Evolutionary conservation across 2,113 vertebrate species (phyloP).

Genomic region (Pyxicephalus adspersus): DNA sequence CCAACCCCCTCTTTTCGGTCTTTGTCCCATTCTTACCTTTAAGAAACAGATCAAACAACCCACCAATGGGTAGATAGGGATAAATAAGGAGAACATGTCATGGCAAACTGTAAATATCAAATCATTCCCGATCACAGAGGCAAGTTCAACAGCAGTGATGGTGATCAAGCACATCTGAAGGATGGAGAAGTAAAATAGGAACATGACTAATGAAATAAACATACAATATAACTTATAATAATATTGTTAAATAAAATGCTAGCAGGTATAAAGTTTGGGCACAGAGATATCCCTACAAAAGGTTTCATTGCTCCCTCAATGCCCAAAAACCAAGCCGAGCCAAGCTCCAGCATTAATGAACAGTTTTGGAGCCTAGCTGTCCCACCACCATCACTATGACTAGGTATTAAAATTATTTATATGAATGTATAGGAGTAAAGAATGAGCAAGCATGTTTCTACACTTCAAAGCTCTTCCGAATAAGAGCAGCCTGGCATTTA

Average conservation of each 20-base stretch:
- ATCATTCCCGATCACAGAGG: conserved; percentile 76
- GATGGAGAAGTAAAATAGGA: neutral
- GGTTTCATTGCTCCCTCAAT: too few species aligned
- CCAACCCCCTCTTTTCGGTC: too few species aligned
- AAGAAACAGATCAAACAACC: conserved; percentile 92
- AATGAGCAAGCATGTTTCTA: too few species aligned
- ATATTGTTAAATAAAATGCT: too few species aligned
- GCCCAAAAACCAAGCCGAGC: too few species aligned
- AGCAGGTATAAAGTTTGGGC: too few species aligned
- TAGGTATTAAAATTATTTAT: too few species aligned
- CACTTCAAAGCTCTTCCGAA: neutral
- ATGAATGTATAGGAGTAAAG: too few species aligned
- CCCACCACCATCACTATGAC: too few species aligned
- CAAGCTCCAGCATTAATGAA: too few species aligned
- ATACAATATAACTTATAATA: neutral
- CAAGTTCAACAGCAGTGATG: conserved; percentile 73
- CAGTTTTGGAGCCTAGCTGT: too few species aligned
- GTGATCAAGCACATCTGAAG: conserved; percentile 72
- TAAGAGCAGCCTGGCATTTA: neutral
- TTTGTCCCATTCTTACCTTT: conserved; percentile 73
- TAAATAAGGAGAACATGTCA: conserved; percentile 81
- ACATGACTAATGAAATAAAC: neutral
- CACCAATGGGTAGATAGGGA: conserved; percentile 91
- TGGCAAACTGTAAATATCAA: conserved; percentile 76
- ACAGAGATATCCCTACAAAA: too few species aligned